Evolutionary conservation across 2,888 invertebrate species (phyloP), one percentile per base, ranked within the genome.

Genomic region (Boloria selene): DNA sequence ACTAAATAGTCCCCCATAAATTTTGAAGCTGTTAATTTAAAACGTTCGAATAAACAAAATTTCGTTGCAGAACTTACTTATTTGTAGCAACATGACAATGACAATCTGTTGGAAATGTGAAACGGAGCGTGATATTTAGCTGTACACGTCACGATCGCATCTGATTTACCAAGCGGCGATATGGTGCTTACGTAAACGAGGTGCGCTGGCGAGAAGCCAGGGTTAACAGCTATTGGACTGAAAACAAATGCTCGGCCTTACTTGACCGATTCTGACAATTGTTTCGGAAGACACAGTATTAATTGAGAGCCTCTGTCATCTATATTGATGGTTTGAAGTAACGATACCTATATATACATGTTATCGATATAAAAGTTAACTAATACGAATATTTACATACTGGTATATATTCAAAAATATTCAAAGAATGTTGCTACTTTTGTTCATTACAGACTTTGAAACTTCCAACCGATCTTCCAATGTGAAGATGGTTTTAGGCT

Each of bases 171-270:
- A 53, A 83, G 80, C 76, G 81, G 77, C 74, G 65, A 65, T 71
- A 72, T 72, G 70, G 65, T 67, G 74, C 74, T 77, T 78, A 73
- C 75, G 72, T 72, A 77, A 79, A 71, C 73, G 70, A 79, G 79
- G 78, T 78, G 74, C 71, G 74, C 75, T 82, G 81, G 82, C 81
- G 49, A 2, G 2, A 22, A 38, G 81, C 82, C 82, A 82, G 74
- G 69, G 68, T 67, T 74, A 76, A 75, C 76, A 74, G 77, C 77
- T 77, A 77, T 76, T 75, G 74, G 73, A 71, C 71, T 71, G 74
- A 74, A 76, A 78, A 75, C 73, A 75, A 75, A 75, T 75, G 73
- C 72, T 70, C 61, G 70, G 70, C 70, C 73, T 70, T 73, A 72
- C 74, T 75, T 75, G 75, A 75, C 72, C 73, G 74, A 75, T 75